Evolutionary conservation across 2,888 invertebrate genomes (phyloP).

Genomic region (Habroteleia sp.): DNA sequence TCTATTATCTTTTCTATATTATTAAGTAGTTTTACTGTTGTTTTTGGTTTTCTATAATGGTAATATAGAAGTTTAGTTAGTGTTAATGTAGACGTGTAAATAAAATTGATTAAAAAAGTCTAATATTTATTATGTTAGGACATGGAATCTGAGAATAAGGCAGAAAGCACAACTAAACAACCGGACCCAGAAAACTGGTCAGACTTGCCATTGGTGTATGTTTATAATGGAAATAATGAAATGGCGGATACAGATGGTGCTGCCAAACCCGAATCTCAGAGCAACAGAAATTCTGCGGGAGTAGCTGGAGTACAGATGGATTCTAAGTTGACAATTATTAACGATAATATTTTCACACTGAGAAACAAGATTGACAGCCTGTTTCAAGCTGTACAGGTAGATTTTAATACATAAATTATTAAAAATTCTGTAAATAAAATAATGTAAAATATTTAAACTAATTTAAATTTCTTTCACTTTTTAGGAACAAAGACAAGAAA

Average conservation of each 20-base stretch:
- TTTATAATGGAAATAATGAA: conserved; percentile 53
- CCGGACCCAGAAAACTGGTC: conserved; percentile 79
- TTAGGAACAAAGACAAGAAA: conserved; percentile 75
- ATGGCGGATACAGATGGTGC: conserved; percentile 68
- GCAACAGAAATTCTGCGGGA: background rate
- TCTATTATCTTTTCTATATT: too few species aligned
- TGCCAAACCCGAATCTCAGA: conserved; percentile 61
- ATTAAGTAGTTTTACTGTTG: too few species aligned
- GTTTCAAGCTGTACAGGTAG: conserved; percentile 65
- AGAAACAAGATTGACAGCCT: conserved; percentile 74
- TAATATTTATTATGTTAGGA: conserved; percentile 13
- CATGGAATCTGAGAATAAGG: conserved; percentile 21
- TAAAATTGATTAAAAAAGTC: too few species aligned
- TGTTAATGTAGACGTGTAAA: too few species aligned
- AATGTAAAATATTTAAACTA: background rate
- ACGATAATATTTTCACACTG: conserved; percentile 68
- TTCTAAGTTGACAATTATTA: conserved; percentile 66
- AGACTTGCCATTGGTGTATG: conserved; percentile 79
- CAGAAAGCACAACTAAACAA: conserved; percentile 28
- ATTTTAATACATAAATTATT: conserved; percentile 1
- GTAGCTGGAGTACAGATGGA: conserved; percentile 46
- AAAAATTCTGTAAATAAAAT: background rate
- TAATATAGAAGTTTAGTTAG: too few species aligned
- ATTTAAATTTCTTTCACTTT: too few species aligned
- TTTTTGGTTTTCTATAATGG: too few species aligned